Base-by-base conservation (phyloP, 1,140 invertebrate genomes). In the Formica selysi region DNA sequence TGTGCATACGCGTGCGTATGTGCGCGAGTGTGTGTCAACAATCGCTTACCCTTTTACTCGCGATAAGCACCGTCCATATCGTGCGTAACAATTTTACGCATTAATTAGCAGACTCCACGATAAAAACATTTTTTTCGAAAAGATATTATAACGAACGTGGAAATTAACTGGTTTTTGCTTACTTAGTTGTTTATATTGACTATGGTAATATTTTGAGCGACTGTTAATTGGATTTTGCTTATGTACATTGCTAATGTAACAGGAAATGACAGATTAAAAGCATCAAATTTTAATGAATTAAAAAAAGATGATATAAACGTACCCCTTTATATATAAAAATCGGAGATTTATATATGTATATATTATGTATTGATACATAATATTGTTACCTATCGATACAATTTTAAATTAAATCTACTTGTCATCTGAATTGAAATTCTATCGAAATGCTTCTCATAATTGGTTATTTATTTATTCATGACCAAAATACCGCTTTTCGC, bases 21-120 rank as follows among this genome's bases (percentile, higher is more conserved):
- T 68, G 62, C 29, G 62, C n/a, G 41, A 41, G 68, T 41, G 54
- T 41, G 29, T 38, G 51, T 16, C 36, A 41, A 76, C 78, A 86
- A 68, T 73, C 83, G 38, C 59, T 64, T 61, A 26, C 38, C 26
- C 41, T 61, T 70, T 26, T 48, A 65, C 59, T 57, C 32, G 59
- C 68, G 84, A 89, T 90, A 91, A 76, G 81, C 78, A 48, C 22
- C 70, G 76, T 71, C 48, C 61, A 71, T 51, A 79, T 48, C 64
- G 44, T 22, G 32, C 29, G 64, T 41, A 70, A 48, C 84, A 74
- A 86, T 87, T 83, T 87, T 65, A 86, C 76, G 64, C 74, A 61
- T 71, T 87, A 90, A 86, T 87, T 83, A 90, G 73, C 76, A 64
- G 70, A 51, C 48, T 19, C 10, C 2, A 19, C 16, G 29, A 26